Conservation (phyloP, 2,888 invertebrate genomes). For the Axea sp. region DNA sequence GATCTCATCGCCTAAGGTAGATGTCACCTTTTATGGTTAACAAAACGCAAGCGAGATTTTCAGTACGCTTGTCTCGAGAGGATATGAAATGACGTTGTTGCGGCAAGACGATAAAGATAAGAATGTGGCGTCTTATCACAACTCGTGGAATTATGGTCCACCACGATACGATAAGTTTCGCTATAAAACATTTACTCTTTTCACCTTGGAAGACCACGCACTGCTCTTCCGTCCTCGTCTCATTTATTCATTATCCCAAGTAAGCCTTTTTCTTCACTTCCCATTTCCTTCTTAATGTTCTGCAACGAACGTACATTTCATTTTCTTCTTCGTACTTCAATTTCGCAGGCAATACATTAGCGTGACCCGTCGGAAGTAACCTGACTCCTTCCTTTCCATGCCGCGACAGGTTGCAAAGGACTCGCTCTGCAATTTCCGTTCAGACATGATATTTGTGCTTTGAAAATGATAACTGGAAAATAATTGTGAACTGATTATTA, state of each 20-base stretch:
- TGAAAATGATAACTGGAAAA: no score
- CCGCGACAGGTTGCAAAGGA: conserved; percentile 1
- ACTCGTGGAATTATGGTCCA: conserved; percentile 52
- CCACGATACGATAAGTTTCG: conserved; percentile 61
- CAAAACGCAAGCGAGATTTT: conserved; percentile 43
- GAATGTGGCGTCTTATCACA: conserved; percentile 48
- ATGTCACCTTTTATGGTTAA: conserved; percentile 35
- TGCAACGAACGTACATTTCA: conserved; percentile 56
- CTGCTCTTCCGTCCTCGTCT: conserved; percentile 50
- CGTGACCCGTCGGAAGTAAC: conserved; percentile 28
- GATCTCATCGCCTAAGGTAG: neutral
- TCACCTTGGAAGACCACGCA: conserved; percentile 46
- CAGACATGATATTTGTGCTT: no score
- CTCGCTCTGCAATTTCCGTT: conserved; percentile 26
- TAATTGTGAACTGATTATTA: no score
- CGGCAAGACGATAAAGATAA: conserved; percentile 55
- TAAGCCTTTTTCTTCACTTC: conserved; percentile 53
- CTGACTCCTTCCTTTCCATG: conserved; percentile 9
- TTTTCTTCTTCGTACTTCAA: conserved; percentile 59
- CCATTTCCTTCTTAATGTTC: conserved; percentile 57
- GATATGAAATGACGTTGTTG: conserved; percentile 50
- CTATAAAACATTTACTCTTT: conserved; percentile 68
- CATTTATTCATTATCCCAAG: conserved; percentile 64
- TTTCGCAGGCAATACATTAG: conserved; percentile 58
- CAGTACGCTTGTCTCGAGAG: conserved; percentile 49